Evolutionary conservation across 2,113 vertebrate species (phyloP).

Genomic region (Charina bottae): DNA sequence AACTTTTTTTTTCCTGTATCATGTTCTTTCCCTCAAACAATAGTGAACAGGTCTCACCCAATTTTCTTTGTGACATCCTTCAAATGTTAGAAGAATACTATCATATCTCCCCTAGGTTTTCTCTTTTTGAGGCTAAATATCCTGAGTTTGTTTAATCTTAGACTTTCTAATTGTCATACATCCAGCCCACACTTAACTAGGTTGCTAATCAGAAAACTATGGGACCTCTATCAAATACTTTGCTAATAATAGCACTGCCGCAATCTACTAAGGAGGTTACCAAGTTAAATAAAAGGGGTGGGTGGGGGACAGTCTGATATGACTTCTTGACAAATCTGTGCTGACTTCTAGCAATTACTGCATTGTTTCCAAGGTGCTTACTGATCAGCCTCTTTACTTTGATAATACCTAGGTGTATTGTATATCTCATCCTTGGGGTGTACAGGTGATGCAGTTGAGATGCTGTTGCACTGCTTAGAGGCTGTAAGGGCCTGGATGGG

Average conservation of each 20-base stretch:
- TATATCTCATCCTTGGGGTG: neutral
- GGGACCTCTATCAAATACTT: neutral
- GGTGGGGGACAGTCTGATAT: too few species aligned
- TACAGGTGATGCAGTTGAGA: neutral
- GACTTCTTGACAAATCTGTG: too few species aligned
- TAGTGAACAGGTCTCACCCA: neutral
- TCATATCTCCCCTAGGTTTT: neutral
- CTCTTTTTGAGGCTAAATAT: neutral
- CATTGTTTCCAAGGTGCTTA: neutral
- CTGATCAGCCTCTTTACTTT: neutral
- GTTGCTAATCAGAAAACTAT: neutral
- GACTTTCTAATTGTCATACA: neutral
- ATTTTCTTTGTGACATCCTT: neutral
- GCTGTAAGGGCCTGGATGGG: neutral
- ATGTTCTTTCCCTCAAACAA: neutral
- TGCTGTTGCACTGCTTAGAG: neutral
- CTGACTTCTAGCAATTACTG: neutral
- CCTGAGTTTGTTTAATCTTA: neutral
- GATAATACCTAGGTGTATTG: neutral
- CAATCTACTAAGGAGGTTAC: neutral
- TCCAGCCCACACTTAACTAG: too few species aligned
- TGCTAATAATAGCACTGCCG: neutral
- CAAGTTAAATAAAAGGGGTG: neutral
- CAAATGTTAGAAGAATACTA: neutral
- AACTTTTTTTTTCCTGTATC: neutral